Percentiles rank a stretch among this genome's conserved stretches.
Evolutionary conservation across 2,888 invertebrate species (phyloP).

Genomic region (Tachina grossa): DNA sequence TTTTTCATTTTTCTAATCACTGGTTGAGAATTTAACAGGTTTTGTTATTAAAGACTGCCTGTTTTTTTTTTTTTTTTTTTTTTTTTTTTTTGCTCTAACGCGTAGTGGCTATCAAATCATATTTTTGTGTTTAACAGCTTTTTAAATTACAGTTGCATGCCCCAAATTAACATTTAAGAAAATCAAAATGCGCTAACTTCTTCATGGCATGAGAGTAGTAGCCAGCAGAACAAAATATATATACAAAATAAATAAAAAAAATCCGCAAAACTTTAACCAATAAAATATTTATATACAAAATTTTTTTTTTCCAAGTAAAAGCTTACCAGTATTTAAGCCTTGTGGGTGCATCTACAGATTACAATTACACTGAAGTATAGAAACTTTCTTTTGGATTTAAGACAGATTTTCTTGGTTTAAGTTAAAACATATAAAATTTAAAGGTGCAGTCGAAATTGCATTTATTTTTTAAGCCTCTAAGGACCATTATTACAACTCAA

Average conservation of each 20-base stretch:
- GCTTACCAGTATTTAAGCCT: not conserved
- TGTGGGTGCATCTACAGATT: not conserved
- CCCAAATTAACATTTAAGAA: constrained; percentile 44
- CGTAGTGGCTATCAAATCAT: not conserved
- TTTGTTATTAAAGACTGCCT: constrained; percentile 9
- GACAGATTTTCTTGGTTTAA: too few species aligned
- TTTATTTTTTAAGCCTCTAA: too few species aligned
- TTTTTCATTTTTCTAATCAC: constrained; percentile 5
- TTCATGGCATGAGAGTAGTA: not conserved
- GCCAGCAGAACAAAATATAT: not conserved
- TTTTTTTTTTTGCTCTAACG: not conserved
- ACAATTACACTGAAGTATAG: too few species aligned
- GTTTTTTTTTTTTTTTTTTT: not conserved
- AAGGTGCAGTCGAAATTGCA: too few species aligned
- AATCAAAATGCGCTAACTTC: constrained; percentile 1
- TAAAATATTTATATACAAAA: constrained; percentile 3
- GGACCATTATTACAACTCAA: too few species aligned
- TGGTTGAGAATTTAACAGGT: constrained; percentile 15
- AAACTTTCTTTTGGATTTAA: too few species aligned
- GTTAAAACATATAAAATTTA: too few species aligned
- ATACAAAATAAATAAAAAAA: not conserved
- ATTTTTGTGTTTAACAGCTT: not conserved
- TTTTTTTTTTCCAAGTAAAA: not conserved
- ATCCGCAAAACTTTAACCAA: not conserved
- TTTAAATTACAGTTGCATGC: constrained; percentile 41